Percentiles rank a stretch among this genome's conserved stretches.
Evolutionary conservation across 1,140 invertebrate genomes (phyloP).

Genomic region (Drosophila sproati): DNA sequence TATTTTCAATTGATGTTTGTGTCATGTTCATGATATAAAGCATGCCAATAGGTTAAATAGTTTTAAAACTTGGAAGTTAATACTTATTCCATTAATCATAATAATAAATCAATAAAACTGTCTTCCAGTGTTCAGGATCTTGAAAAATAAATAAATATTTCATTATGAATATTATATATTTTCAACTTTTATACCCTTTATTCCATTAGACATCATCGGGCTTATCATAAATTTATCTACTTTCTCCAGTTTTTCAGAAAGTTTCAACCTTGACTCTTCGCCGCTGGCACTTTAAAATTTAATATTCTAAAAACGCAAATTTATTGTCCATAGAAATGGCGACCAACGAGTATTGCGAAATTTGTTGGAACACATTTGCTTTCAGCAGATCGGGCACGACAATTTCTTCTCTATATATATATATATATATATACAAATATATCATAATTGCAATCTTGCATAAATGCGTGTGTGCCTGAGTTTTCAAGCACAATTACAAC

Average conservation of each 20-base stretch:
- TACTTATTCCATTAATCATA: no score
- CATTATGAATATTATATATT: no score
- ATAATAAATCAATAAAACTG: no score
- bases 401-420: slow-evolving; percentile 44
- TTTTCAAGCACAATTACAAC: slow-evolving; percentile 63
- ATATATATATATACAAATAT: slow-evolving; percentile 29
- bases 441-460: slow-evolving; percentile 81
- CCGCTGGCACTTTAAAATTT: slow-evolving; percentile 27
- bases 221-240: not conserved
- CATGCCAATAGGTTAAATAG: no score
- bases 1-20: no score
- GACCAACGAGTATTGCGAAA: slow-evolving; percentile 17
- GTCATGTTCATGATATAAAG: no score
- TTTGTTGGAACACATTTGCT: slow-evolving; percentile 9
- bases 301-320: slow-evolving; percentile 25
- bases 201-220: not conserved
- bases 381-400: slow-evolving; percentile 46
- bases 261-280: slow-evolving; percentile 22
- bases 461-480: slow-evolving; percentile 60
- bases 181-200: not conserved
- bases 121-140: no score
- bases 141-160: no score
- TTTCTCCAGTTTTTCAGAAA: slow-evolving; percentile 3
- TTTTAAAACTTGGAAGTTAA: no score
- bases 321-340: slow-evolving; percentile 15